Evolutionary conservation across 2,113 vertebrate species (phyloP), one percentile per base, ranked within the genome.

Genomic region (Centropus unirufus): DNA sequence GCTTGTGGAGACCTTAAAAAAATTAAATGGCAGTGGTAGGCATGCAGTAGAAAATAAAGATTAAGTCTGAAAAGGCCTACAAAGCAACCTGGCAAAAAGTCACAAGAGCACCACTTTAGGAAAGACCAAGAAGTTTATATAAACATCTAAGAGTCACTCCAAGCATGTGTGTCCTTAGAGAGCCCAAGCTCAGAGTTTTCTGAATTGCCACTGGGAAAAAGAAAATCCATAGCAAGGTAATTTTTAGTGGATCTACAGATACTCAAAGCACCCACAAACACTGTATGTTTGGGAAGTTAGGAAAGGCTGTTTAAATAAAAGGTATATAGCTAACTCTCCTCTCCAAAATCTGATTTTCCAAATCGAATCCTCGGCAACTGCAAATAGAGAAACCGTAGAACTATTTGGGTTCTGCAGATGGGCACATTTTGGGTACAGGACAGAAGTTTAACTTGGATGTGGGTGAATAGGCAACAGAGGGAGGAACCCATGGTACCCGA

Each of bases 161-260:
- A 69, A 74, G 55, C 18, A 49, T 8, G 3, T 12, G n/a, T 0
- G 0, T 16, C 64, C 36, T 74, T 90, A 0, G 0, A 70, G 14
- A 82, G 24, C 4, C 18, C 8, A 75, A 59, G 16, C 27, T 49
- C 39, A 44, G 7, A 42, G 6, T 66, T 78, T 64, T 64, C n/a
- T 68, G 16, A 86, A 74, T 4, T 88, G 34, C 23, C 49, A 46
- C 10, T 58, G 18, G 13, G 22, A 61, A 63, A 36, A 72, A 29
- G 39, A 64, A 47, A 57, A n/a, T 5, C 21, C 16, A 3, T 5
- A 4, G 20, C 14, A 22, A 42, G 12, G 27, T 55, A 49, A 44
- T 51, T 86, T 68, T 87, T 27, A 75, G 34, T 49, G 9, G 13
- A 23, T 68, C 30, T 55, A 61, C 26, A 23, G 24, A 64, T 8